Percentiles rank a stretch among this genome's conserved stretches.
Evolutionary conservation across 1,140 invertebrate genomes (phyloP).

Genomic region (Drosophila lacertosa): DNA sequence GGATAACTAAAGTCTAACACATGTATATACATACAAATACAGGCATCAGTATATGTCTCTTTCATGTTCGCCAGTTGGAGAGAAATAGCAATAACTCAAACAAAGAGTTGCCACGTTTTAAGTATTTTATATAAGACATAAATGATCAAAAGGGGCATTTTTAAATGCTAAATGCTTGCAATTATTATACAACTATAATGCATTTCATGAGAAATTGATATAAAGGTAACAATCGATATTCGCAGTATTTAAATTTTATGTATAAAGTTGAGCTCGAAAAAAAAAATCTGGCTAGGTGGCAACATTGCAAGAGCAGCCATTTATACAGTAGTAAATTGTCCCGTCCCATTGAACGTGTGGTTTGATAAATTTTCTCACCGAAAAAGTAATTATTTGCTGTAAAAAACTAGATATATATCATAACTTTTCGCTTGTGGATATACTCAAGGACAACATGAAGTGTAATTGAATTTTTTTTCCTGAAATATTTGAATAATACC

Average conservation of each 20-base stretch:
- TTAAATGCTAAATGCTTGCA: neutral
- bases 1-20: slow-evolving; percentile 7
- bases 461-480: neutral
- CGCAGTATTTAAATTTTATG: neutral
- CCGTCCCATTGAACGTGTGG: slow-evolving; percentile 60
- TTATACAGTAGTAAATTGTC: slow-evolving; percentile 56
- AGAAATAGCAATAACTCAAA: slow-evolving; percentile 14
- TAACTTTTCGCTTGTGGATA: neutral
- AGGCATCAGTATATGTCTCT: slow-evolving; percentile 5
- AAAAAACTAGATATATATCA: neutral
- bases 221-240: neutral
- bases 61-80: slow-evolving; percentile 21
- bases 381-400: slow-evolving; percentile 41
- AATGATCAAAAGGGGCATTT: slow-evolving; percentile 2
- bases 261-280: neutral
- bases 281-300: slow-evolving; percentile 48
- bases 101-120: slow-evolving; percentile 63
- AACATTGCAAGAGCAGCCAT: slow-evolving; percentile 46
- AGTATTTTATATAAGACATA: slow-evolving; percentile 62
- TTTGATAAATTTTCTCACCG: slow-evolving; percentile 42
- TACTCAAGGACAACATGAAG: neutral
- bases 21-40: slow-evolving; percentile 39
- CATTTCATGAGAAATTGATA: neutral
- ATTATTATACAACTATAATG: neutral
- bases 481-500: neutral